These are phyloP conservation scores for Paraescarpia echinospica DNA, from an alignment of 1,140 invertebrate genomes.

Conservation along the genomic window DNA sequence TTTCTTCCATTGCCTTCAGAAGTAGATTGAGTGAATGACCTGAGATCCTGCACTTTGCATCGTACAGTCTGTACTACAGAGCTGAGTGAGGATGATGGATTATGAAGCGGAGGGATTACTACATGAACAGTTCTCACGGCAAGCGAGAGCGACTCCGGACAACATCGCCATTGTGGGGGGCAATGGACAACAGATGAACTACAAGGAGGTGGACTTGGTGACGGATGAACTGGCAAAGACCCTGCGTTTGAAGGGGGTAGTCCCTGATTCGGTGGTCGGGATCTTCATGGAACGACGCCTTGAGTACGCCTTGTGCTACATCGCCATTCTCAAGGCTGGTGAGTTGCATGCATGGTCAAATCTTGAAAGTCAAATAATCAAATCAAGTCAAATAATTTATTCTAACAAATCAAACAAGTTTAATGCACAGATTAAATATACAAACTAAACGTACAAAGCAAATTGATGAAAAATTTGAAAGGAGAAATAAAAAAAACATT, in stretches of 20 bases:
- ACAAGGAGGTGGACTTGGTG: slow-evolving; percentile 40
- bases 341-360: slow-evolving; percentile 1
- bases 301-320: slow-evolving; percentile 58
- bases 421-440: no score
- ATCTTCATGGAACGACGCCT: slow-evolving; percentile 59
- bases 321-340: slow-evolving; percentile 62
- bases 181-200: slow-evolving; percentile 40
- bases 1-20: not conserved
- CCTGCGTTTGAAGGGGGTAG: slow-evolving; percentile 40
- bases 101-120: slow-evolving; percentile 44
- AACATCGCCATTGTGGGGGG: slow-evolving; percentile 43
- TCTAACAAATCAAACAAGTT: no score
- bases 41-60: not conserved
- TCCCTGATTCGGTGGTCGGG: slow-evolving; percentile 50
- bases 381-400: no score
- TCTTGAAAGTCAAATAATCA: not conserved
- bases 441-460: no score
- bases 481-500: no score
- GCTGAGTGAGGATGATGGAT: not conserved
- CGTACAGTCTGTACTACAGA: not conserved
- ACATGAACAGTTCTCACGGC: slow-evolving; percentile 48
- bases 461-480: no score
- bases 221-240: slow-evolving; percentile 42
- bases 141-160: slow-evolving; percentile 43
- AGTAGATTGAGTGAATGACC: not conserved